A percentile compares a stretch with the other conserved stretches of the same genome.
Evolutionary conservation across 1,140 invertebrate species (phyloP).

Genomic region (Macrobrachium rosenbergii): DNA sequence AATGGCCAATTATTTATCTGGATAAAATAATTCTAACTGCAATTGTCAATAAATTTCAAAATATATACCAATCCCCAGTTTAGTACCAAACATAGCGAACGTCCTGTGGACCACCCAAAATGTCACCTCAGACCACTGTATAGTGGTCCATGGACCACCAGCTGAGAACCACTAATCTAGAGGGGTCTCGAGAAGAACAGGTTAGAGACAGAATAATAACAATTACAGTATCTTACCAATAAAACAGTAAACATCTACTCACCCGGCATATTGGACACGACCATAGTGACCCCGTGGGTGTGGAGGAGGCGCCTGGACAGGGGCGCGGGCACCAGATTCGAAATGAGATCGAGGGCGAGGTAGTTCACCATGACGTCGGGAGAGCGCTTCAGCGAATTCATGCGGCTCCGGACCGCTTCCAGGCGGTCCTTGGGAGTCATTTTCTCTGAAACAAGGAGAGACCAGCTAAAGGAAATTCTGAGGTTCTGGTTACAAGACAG

Average conservation of each 20-base stretch:
- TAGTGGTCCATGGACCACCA: too few species aligned
- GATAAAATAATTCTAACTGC: too few species aligned
- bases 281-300: constrained; percentile 53
- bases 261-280: constrained; percentile 47
- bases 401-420: not conserved
- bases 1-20: too few species aligned
- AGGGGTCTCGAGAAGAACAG: too few species aligned
- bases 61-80: too few species aligned
- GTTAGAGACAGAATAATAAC: too few species aligned
- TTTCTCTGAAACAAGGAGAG: not conserved
- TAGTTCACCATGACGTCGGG: constrained; percentile 49
- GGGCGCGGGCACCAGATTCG: constrained; percentile 33
- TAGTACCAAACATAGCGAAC: too few species aligned
- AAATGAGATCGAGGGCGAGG: constrained; percentile 12
- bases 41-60: too few species aligned
- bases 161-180: too few species aligned
- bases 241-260: not conserved
- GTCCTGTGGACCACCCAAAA: too few species aligned
- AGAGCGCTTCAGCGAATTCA: constrained; percentile 25
- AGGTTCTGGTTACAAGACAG: not conserved
- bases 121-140: too few species aligned
- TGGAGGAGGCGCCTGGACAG: constrained; percentile 30
- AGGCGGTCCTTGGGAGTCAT: constrained; percentile 21
- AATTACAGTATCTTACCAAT: not conserved
- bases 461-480: not conserved